Base-by-base conservation (phyloP, 2,113 vertebrate genomes). In the Sterrhoptilus dennistouni region DNA sequence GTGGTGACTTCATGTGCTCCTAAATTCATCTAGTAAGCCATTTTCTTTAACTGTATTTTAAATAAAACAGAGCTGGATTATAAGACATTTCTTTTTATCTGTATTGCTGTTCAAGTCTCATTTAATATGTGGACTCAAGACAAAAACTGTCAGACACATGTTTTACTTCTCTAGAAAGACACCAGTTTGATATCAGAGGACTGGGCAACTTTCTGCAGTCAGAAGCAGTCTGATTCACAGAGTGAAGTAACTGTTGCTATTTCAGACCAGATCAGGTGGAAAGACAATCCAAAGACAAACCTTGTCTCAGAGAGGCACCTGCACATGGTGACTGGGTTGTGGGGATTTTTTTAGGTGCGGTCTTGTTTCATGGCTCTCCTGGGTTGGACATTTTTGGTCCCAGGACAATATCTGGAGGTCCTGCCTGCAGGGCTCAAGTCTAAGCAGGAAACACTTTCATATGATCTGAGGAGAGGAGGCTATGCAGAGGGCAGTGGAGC, bases 1-100 rank as follows among this genome's bases (percentile, higher is more conserved):
- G 63, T 59, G 44, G 38, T 95, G 85, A 95, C 82, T 89, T 86
- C 76, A 88, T 5, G 7, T 56, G 24, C 2, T 90, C 14, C 63
- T 57, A 68, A 83, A 83, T 60, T 88, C 42, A 29, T 56, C 28
- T 78, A 83, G 40, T 88, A 86, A 77, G 29, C 24, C 28, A 52
- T 90, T 77, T 89, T 76, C 70, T 77, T 93, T 68, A 83, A 59
- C 40, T 64, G 35, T 59, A 29, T 86, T 87, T 93, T 91, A 93
- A 85, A 95, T 83, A 79, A 85, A 93, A 83, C 50, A 89, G 65
- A 88, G 7, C 8, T 66, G 49, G 19, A 44, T 66, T 78, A 5
- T 60, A 56, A 56, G 85, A 69, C 35, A 38, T 66, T 86, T 92
- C 17, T 90, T 94, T 79, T 61, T 20, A 91, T 85, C 38, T 74